phyloP scores from a whole-genome alignment of 1,140 invertebrate genomes.

The Orius insidiosus region DNA sequence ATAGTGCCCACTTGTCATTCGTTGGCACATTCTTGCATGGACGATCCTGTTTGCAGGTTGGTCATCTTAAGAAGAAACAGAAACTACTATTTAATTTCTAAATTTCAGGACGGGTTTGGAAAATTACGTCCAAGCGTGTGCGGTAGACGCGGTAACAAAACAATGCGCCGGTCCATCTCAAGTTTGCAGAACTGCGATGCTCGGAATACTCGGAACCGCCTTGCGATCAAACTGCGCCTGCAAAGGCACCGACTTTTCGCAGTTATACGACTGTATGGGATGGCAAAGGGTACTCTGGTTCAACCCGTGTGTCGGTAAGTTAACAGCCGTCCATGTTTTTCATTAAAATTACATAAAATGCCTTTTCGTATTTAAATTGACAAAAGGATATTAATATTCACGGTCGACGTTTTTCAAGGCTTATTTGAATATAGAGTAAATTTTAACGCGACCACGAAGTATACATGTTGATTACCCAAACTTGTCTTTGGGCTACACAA shows the following conservation, averaged over 20 bases:
- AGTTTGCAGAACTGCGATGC: conserved; percentile 61
- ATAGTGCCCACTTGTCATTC: conserved; percentile 62
- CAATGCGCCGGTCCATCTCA: conserved; percentile 69
- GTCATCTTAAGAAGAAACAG: not conserved
- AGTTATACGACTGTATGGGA: conserved; percentile 69
- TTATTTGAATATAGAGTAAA: no score
- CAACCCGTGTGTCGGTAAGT: conserved; percentile 77
- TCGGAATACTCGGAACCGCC: conserved; percentile 71
- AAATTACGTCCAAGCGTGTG: conserved; percentile 75
- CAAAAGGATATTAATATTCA: no score
- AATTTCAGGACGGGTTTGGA: conserved; percentile 51
- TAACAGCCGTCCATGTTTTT: not conserved
- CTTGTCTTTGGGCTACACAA: no score
- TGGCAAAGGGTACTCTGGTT: conserved; percentile 83
- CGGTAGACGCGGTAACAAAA: conserved; percentile 71
- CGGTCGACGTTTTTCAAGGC: no score
- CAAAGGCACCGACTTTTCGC: conserved; percentile 59
- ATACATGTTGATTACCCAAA: no score
- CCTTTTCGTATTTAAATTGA: no score
- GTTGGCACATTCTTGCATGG: conserved; percentile 57
- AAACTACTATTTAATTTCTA: not conserved
- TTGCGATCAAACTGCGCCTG: conserved; percentile 67
- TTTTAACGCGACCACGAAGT: no score
- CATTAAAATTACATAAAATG: not conserved
- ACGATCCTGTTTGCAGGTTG: conserved; percentile 30